phyloP scores from a whole-genome alignment of 2,888 invertebrate species.

The Phania funesta region DNA sequence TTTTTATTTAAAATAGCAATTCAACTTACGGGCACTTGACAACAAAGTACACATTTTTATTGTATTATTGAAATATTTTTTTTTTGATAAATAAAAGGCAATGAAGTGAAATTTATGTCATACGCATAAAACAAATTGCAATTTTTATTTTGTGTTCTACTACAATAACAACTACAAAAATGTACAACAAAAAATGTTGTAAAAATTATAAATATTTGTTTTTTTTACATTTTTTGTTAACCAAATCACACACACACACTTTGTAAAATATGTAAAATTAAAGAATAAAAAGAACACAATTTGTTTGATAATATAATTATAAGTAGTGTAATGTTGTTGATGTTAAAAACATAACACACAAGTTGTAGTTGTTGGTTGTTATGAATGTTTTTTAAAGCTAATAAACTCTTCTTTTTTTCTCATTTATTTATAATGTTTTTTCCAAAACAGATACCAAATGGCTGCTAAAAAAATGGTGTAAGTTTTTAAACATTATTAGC shows the following conservation, averaged over 20 bases:
- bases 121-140: constrained; percentile 65
- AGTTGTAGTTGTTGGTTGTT: constrained; percentile 49
- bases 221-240: constrained; percentile 49
- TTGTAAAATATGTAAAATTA: constrained; percentile 50
- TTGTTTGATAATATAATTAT: constrained; percentile 53
- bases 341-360: constrained; percentile 61
- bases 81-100: constrained; percentile 55
- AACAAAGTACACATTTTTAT: not conserved
- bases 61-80: constrained; percentile 26
- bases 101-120: constrained; percentile 67
- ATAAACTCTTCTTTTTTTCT: constrained; percentile 34
- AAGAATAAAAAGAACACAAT: constrained; percentile 36
- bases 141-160: constrained; percentile 40
- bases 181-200: constrained; percentile 45
- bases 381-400: constrained; percentile 47
- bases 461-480: constrained; percentile 18
- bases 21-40: constrained; percentile 1
- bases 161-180: constrained; percentile 43
- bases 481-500: constrained; percentile 7
- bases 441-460: not conserved
- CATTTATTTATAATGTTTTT: not conserved
- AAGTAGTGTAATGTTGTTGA: constrained; percentile 46
- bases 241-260: constrained; percentile 38
- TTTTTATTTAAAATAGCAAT: no score
- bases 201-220: constrained; percentile 35